Evolutionary conservation across 2,888 invertebrate species (phyloP), one percentile per base, ranked within the genome.

Genomic region (Agonopterix heracliana): DNA sequence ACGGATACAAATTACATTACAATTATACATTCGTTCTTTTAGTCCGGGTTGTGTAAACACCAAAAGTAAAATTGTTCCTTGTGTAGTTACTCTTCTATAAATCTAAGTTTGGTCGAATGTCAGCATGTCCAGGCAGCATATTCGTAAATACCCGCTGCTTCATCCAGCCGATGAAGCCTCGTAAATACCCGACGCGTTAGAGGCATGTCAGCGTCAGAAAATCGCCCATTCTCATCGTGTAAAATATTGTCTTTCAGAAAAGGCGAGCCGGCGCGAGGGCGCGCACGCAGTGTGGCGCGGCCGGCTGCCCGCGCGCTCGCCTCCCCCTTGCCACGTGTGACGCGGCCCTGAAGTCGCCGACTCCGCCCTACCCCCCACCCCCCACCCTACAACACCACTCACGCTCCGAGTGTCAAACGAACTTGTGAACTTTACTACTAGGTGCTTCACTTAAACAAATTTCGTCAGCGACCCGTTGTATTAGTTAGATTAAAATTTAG

Each of bases 261-360:
- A 75, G 82, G 81, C 82, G 83, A 72, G 80, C 56, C 66, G 71
- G 71, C 67, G 71, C 63, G 65, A 65, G 51, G 57, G 58, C 61
- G 74, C 61, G 61, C 67, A 57, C 60, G 66, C 69, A 49, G 75
- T 77, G 63, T 82, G 83, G 82, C 81, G 81, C 56, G 81, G 79
- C 55, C 75, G 81, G 51, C 63, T 79, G 62, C 74, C 80, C 57
- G 76, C 78, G 64, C 82, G 81, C 66, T 78, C 78, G 60, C 83
- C 80, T 64, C 83, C 81, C 49, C 46, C 79, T 58, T 78, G 80
- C 75, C 77, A 76, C 71, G 79, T 83, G 70, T 77, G 71, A 81
- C 64, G 42, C 48, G 11, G 42, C 53, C 59, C 54, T 36, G 8
- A 55, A 54, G 52, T 52, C 57, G 49, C 54, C 58, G 54, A 50